Base-by-base conservation (phyloP, 2,888 invertebrate species). In the Exephanes ischioxanthus region DNA sequence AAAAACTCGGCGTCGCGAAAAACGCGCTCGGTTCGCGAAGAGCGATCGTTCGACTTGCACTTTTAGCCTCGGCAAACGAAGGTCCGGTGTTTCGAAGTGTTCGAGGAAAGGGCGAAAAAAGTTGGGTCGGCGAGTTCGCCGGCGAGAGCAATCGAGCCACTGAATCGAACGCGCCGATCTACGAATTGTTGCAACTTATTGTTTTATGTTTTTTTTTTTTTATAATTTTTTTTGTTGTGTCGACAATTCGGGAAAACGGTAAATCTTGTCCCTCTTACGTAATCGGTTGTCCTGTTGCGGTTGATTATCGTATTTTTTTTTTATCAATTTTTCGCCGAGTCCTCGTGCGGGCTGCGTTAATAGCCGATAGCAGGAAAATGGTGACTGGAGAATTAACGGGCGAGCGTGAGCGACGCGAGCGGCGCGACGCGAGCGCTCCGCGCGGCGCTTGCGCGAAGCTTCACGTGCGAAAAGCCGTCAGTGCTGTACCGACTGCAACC, bases 261-360 rank as follows among this genome's bases (percentile, higher is more conserved):
- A 14, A 45, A 45, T 45, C 45, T 45, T 45, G 11, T 14, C 45
- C 3, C 3, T 3, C 73, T 73, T 73, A 73, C 73, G 73, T 73
- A 73, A 73, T 73, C 45, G n/a, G 41, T 45, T 16, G 61, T 73
- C 61, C 26, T 41, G 58, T 61, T 41, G 73, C 58, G 41, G 22
- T 11, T 16, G n/a, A 22, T 45, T 45, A 45, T 45, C 2, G 45
- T 45, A 41, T 48, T 48, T 61, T 55, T 55, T n/a, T 22, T 73
- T 5, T 2, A 58, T 61, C 22, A 37, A 37, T 61, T 45, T 61
- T 45, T 61, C 3, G 55, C 61, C 14, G 4, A 30, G 26, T 53
- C 76, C 83, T 72, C 72, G 77, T 78, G 76, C 67, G 68, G 45
- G 41, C 14, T 45, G 14, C 45, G 45, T 73, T 45, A 61, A 41